Conservation (phyloP, 2,113 vertebrate species). For the Pycnonotus jocosus region DNA sequence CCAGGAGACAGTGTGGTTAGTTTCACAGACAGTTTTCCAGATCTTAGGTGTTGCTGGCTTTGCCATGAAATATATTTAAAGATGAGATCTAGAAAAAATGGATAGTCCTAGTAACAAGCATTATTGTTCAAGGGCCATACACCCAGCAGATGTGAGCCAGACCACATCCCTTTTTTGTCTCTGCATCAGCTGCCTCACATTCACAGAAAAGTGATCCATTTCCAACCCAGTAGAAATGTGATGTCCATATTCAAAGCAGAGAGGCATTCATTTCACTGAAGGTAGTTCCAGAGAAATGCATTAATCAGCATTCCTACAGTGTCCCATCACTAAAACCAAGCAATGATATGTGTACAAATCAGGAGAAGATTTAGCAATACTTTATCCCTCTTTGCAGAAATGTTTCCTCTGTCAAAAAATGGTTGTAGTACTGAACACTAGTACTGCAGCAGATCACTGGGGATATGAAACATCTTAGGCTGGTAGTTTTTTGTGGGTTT, state of each 20-base stretch:
- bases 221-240: background rate
- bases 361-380: background rate
- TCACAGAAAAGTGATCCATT: background rate
- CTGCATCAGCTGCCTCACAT: background rate
- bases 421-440: background rate
- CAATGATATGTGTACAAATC: background rate
- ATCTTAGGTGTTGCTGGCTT: background rate
- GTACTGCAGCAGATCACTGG: background rate
- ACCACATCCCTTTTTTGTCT: background rate
- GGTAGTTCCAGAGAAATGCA: background rate
- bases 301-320: background rate
- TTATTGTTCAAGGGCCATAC: background rate
- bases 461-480: background rate
- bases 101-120: background rate
- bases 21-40: background rate
- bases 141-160: background rate
- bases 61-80: background rate
- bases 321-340: background rate
- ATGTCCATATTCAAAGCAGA: background rate
- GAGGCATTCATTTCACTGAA: background rate
- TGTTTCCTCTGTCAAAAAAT: background rate
- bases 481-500: background rate
- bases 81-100: background rate
- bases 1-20: fast-evolving
- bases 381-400: background rate